Percentiles rank a stretch among this genome's conserved stretches.
Conservation (phyloP, 2,888 invertebrate species). For the Andrena dorsata region DNA sequence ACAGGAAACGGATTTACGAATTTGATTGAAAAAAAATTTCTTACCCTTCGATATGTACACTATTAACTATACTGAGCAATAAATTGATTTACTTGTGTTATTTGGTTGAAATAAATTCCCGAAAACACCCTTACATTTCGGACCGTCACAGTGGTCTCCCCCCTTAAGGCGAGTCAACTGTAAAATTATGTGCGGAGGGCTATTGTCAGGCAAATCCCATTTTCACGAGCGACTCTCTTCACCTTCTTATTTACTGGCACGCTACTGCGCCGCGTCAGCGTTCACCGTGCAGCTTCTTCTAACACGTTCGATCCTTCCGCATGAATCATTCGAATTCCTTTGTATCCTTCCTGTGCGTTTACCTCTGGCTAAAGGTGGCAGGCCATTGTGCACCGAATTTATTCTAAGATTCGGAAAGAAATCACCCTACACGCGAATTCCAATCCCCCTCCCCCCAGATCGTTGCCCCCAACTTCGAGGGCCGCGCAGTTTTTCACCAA, state of each 20-base stretch:
- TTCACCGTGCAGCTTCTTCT: conserved; percentile 12
- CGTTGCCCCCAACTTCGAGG: too few species aligned
- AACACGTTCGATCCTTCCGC: conserved; percentile 16
- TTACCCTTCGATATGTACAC: too few species aligned
- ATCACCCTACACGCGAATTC: background rate
- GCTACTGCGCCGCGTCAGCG: too few species aligned
- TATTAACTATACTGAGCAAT: too few species aligned
- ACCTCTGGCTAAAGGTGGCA: background rate
- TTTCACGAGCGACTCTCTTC: background rate
- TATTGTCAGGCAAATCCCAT: background rate
- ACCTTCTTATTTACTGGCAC: conserved; percentile 1
- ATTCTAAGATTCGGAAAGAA: background rate
- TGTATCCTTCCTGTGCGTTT: conserved; percentile 21
- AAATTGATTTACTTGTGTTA: too few species aligned
- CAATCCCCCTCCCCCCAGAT: too few species aligned
- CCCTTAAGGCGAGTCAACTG: background rate
- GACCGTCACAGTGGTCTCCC: too few species aligned
- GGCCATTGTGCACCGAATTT: background rate
- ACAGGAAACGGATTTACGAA: too few species aligned
- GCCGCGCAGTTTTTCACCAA: background rate
- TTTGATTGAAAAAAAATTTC: too few species aligned
- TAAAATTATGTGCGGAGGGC: too few species aligned
- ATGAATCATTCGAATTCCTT: conserved; percentile 47
- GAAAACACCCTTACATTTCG: too few species aligned
- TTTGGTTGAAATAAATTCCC: too few species aligned